Evolutionary conservation across 2,888 invertebrate genomes (phyloP).

Genomic region (Panzeria rudis): DNA sequence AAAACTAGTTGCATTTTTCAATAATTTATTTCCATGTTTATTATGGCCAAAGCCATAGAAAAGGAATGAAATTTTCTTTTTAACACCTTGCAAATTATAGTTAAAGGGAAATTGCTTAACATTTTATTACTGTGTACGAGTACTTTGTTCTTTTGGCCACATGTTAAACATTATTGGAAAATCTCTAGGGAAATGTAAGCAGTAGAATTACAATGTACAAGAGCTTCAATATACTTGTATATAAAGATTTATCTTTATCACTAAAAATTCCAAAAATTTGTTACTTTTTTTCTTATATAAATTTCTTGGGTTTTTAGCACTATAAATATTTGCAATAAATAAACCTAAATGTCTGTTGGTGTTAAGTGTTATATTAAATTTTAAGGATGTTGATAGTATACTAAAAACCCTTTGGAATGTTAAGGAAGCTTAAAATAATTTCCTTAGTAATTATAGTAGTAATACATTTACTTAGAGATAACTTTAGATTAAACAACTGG

Average conservation of each 20-base stretch:
- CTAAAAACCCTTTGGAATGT: neutral
- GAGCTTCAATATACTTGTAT: neutral
- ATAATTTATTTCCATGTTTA: slow-evolving; percentile 44
- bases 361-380: slow-evolving; percentile 18
- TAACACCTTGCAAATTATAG: slow-evolving; percentile 62
- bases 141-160: neutral
- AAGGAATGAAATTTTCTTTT: slow-evolving; percentile 24
- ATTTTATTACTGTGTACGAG: slow-evolving; percentile 31
- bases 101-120: slow-evolving; percentile 48
- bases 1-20: slow-evolving; percentile 51
- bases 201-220: slow-evolving; percentile 7
- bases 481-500: too few species aligned
- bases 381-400: neutral
- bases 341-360: slow-evolving; percentile 19
- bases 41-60: neutral
- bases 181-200: neutral
- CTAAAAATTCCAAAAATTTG: slow-evolving; percentile 31
- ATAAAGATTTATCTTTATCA: slow-evolving; percentile 29
- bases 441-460: neutral
- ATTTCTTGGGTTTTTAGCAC: neutral
- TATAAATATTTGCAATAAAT: slow-evolving; percentile 37
- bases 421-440: neutral
- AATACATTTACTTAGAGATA: neutral
- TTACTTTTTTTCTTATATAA: slow-evolving; percentile 12
- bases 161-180: slow-evolving; percentile 13